Base-by-base conservation (phyloP, 2,113 vertebrate species). In the Oryzias woworae region DNA sequence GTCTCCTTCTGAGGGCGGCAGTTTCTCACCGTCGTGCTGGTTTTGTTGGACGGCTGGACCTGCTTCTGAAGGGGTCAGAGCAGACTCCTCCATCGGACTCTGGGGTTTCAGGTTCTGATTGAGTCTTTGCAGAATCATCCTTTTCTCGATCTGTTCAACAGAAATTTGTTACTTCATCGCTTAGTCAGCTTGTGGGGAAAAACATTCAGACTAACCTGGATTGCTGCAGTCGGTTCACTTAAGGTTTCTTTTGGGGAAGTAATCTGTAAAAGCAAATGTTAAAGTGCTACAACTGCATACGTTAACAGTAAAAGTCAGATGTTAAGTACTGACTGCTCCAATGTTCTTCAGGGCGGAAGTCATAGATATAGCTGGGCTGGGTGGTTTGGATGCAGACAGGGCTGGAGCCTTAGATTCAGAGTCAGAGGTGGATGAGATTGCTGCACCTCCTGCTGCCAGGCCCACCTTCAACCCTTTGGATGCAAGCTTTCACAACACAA, bases 261-360 rank as follows among this genome's bases (percentile, higher is more conserved):
- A 3, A 66, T 82, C 86, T 91, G 75, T 3, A 10, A 66, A 71
- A 71, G 36, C 36, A 36, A 2, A 36, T 2, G 36, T 36, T 36
- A 2, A 36, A 2, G 8, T 36, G 36, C 36, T 3, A 36, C 36
- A 36, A 10, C 8, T 36, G 36, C 2, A 10, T 2, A 36, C 8
- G 8, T 2, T 12, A 36, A 12, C 36, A 12, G 36, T 12, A 12
- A 2, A 36, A 36, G 36, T 36, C 36, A 12, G 36, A 12, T 36
- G 36, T 10, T 6, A 14, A 65, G 50, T 58, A 96, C 96, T 88
- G 92, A 99, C 96, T 78, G 91, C 91, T 62, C 95, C 94, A 47
- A 99, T 95, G 69, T 97, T 95, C 89, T 95, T 96, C 87, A 99
- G 89, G 54, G 96, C 97, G 55, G 93, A 95, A 16, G 96, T 96